Conservation (phyloP, 2,797 vertebrate species). For the Triplophysa bombifrons region DNA sequence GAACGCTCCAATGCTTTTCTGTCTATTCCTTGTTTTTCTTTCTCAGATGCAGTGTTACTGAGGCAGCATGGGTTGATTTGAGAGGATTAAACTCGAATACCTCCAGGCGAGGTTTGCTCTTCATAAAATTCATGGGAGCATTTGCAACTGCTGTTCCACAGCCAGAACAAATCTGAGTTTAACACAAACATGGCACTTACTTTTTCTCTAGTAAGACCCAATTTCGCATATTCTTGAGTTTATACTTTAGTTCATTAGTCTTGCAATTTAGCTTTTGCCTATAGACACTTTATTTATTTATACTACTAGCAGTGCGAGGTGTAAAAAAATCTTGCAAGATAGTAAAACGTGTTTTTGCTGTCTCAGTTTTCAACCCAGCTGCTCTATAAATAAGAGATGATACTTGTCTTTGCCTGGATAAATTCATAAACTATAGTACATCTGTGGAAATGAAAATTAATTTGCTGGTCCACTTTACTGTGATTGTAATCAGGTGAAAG, state of each 20-base stretch:
- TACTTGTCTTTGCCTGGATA: slow-evolving; percentile 48
- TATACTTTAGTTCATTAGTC: slow-evolving; percentile 37
- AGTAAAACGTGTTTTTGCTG: background rate
- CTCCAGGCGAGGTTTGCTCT: slow-evolving; percentile 24
- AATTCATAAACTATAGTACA: slow-evolving; percentile 11
- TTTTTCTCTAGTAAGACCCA: background rate
- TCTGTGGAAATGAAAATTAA: slow-evolving; percentile 64
- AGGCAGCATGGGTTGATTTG: slow-evolving; percentile 15
- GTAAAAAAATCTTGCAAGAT: background rate
- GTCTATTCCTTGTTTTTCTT: slow-evolving; percentile 10
- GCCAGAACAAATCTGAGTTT: slow-evolving; percentile 31
- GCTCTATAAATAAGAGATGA: slow-evolving; percentile 49
- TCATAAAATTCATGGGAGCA: slow-evolving; percentile 5
- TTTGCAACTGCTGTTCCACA: background rate
- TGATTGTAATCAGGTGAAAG: slow-evolving; percentile 65
- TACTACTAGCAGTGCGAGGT: background rate
- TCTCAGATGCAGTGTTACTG: slow-evolving; percentile 3
- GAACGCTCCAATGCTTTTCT: background rate
- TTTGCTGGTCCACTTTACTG: slow-evolving; percentile 53
- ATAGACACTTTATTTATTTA: background rate
- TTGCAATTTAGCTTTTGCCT: background rate
- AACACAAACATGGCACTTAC: background rate
- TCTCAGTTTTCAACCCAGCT: background rate
- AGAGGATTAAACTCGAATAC: slow-evolving; percentile 39
- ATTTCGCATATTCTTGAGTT: slow-evolving; percentile 8